phyloP scores from a whole-genome alignment of 2,888 invertebrate species.

The Theretra japonica region DNA sequence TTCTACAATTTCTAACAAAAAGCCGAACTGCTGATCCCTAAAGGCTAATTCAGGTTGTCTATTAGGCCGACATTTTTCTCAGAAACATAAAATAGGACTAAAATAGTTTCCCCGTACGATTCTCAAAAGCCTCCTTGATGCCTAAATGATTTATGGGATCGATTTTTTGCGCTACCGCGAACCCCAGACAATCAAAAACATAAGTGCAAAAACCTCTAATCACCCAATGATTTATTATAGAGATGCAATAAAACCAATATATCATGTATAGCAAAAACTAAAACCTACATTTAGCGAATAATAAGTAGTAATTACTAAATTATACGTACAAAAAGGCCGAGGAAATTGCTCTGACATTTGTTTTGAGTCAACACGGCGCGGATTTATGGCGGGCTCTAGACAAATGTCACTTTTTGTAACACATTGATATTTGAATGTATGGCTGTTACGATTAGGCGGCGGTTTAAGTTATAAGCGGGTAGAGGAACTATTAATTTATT shows the following conservation, averaged over 20 bases:
- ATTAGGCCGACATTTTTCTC: not conserved
- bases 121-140: not conserved
- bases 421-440: conserved; percentile 19
- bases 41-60: not conserved
- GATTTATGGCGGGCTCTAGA: not conserved
- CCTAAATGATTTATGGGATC: conserved; percentile 10
- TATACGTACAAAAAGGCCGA: conserved; percentile 12
- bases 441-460: conserved; percentile 3
- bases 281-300: conserved; percentile 3
- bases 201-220: not conserved
- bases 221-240: conserved; percentile 9
- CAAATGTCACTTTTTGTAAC: conserved; percentile 27
- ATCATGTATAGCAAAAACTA: not conserved
- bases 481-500: too few relatives aligned
- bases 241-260: not conserved
- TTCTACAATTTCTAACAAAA: too few relatives aligned
- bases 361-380: not conserved
- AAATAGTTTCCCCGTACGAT: not conserved
- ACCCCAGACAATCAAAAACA: not conserved
- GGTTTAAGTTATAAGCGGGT: conserved; percentile 1
- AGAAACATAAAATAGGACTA: not conserved
- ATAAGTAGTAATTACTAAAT: conserved; percentile 18
- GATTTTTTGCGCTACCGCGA: conserved; percentile 9
- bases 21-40: too few relatives aligned
- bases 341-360: conserved; percentile 20